Percentiles rank a stretch among this genome's conserved stretches.
These are phyloP conservation scores for Tichodroma muraria DNA, from an alignment of 2,113 vertebrate genomes.

Conservation along the genomic window DNA sequence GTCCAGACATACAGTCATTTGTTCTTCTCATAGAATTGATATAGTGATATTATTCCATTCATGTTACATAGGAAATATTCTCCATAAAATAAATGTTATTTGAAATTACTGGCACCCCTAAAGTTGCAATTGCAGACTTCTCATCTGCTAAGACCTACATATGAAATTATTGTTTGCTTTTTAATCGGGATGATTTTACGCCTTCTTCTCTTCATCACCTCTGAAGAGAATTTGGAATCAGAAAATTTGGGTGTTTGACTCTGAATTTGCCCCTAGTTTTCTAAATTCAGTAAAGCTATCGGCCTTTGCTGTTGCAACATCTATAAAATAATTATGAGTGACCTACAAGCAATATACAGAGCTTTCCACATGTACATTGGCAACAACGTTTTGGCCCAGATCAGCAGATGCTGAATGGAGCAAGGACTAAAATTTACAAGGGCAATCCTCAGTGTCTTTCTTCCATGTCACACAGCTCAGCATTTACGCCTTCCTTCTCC, in stretches of 20 bases:
- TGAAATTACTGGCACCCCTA: not conserved
- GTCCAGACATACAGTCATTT: not conserved
- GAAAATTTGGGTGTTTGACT: not conserved
- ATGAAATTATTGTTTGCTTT: not conserved
- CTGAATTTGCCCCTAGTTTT: not conserved
- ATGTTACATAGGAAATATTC: not conserved
- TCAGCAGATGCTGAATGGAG: not conserved
- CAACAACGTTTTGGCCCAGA: not conserved
- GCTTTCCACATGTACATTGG: not conserved
- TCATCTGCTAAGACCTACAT: not conserved
- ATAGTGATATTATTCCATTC: not conserved
- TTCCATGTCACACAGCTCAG: not conserved
- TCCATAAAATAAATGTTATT: not conserved
- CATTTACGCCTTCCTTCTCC: not conserved
- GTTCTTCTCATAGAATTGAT: not conserved
- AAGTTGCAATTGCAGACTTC: not conserved
- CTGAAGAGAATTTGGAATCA: not conserved
- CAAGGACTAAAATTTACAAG: not conserved
- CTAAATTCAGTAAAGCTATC: not conserved
- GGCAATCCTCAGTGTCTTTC: not conserved
- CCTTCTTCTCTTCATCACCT: not conserved
- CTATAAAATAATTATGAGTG: not conserved
- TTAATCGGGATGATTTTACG: not conserved
- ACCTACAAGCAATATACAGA: not conserved
- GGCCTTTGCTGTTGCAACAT: not conserved